Base-by-base conservation (phyloP, 2,888 invertebrate species). In the Folsomia candida region DNA sequence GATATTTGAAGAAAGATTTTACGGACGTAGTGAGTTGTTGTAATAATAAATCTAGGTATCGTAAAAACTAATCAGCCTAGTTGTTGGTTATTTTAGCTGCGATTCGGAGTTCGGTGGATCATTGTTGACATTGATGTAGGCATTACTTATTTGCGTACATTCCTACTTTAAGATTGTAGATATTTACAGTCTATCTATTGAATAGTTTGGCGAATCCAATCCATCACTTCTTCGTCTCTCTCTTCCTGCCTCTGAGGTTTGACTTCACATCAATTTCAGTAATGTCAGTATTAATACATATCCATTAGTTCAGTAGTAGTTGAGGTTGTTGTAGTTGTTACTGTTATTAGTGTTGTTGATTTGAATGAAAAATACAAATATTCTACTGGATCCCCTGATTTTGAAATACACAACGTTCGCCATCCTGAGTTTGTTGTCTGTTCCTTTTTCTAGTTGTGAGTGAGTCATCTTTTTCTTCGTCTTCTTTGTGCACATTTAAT, bases 181-280 rank as follows among this genome's bases (percentile, higher is more conserved):
- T 54, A 54, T 54, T 20, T 54, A 54, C 54, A 54, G 54, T 54
- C 54, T 54, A n/a, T n/a, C n/a, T n/a, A 54, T 54, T 54, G 11
- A 54, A 54, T 54, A 54, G 6, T 54, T 54, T 54, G 54, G 54
- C 54, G 54, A 54, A 54, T 54, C 54, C 54, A 20, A 4, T 54
- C n/a, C n/a, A n/a, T n/a, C n/a, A n/a, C n/a, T n/a, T n/a, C n/a
- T n/a, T n/a, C n/a, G n/a, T n/a, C n/a, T n/a, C n/a, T n/a, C n/a
- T n/a, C n/a, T n/a, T n/a, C n/a, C n/a, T n/a, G n/a, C 20, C 54
- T 54, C 6, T 54, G 18, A 54, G n/a, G 54, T 54, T 54, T 22
- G 54, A 54, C 54, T 14, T 54, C 54, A 54, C 54, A 54, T 54
- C n/a, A 54, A 14, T 20, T 54, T 54, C 11, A 20, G 54, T 54